These are phyloP conservation scores for Paracyclopina nana DNA, from an alignment of 1,140 invertebrate species.

Conservation along the genomic window DNA sequence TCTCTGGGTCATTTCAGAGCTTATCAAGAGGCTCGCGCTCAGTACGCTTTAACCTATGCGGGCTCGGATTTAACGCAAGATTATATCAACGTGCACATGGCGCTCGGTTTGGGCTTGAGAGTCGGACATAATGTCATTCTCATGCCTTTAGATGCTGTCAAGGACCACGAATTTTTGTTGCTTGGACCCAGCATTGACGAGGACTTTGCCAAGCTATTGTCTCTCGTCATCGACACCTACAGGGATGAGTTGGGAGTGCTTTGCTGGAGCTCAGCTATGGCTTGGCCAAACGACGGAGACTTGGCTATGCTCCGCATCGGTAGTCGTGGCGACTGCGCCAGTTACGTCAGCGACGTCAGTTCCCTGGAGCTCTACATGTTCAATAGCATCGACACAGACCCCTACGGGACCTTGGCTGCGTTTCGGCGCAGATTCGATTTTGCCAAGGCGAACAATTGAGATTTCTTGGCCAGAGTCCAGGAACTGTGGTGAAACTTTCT, in stretches of 20 bases:
- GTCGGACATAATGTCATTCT: conserved; percentile 25
- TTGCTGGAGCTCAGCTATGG: conserved; percentile 27
- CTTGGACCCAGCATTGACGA: conserved; percentile 23
- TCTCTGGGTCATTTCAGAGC: no score
- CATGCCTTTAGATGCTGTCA: conserved; percentile 24
- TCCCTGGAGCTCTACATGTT: conserved; percentile 24
- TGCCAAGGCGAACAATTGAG: no score
- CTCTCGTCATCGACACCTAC: conserved; percentile 25
- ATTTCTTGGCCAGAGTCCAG: no score
- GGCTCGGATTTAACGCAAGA: conserved; percentile 27
- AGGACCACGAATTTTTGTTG: conserved; percentile 25
- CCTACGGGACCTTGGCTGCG: background rate
- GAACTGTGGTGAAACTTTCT: no score
- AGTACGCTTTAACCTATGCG: conserved; percentile 20
- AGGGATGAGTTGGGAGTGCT: conserved; percentile 25
- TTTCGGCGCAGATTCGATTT: no score
- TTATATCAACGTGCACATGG: conserved; percentile 25
- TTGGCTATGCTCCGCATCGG: conserved; percentile 21
- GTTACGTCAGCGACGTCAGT: conserved; percentile 22
- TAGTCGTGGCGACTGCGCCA: conserved; percentile 22
- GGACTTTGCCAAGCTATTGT: conserved; percentile 26
- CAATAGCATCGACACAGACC: conserved; percentile 13
- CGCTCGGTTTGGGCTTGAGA: conserved; percentile 25
- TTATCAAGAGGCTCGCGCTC: no score
- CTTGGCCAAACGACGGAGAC: no score